These are phyloP conservation scores for Drosophila sp. DNA, from an alignment of 1,140 invertebrate species.

Conservation along the genomic window DNA sequence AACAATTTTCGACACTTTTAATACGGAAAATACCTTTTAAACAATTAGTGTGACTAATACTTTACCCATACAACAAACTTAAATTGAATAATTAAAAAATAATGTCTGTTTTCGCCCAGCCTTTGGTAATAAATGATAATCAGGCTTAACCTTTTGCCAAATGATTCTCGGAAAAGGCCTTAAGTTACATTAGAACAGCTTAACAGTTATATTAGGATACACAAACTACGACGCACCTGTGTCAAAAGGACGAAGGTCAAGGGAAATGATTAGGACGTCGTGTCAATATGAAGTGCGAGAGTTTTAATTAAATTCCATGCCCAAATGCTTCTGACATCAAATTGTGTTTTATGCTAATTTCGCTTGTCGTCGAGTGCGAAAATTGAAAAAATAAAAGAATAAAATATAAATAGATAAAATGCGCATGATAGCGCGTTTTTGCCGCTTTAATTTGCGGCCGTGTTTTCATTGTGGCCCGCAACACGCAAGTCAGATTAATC, in stretches of 20 bases:
- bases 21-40: too few relatives aligned
- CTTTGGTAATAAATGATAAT: neutral
- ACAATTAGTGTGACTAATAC: too few relatives aligned
- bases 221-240: neutral
- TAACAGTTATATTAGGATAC: conserved; percentile 5
- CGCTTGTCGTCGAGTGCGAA: conserved; percentile 33
- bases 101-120: neutral
- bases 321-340: conserved; percentile 46
- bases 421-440: conserved; percentile 1
- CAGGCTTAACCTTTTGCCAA: neutral
- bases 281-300: conserved; percentile 43
- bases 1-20: too few relatives aligned
- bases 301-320: conserved; percentile 68
- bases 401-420: conserved; percentile 15
- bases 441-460: conserved; percentile 16
- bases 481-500: conserved; percentile 50
- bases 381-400: conserved; percentile 32
- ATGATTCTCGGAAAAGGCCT: neutral
- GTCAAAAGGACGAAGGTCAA: conserved; percentile 12
- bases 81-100: too few relatives aligned
- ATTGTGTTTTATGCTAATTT: conserved; percentile 47
- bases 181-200: neutral
- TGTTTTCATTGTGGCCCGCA: conserved; percentile 11
- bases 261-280: conserved; percentile 6
- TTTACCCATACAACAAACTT: too few relatives aligned